Base-by-base conservation (phyloP, 2,113 vertebrate genomes). In the Pimephales promelas region DNA sequence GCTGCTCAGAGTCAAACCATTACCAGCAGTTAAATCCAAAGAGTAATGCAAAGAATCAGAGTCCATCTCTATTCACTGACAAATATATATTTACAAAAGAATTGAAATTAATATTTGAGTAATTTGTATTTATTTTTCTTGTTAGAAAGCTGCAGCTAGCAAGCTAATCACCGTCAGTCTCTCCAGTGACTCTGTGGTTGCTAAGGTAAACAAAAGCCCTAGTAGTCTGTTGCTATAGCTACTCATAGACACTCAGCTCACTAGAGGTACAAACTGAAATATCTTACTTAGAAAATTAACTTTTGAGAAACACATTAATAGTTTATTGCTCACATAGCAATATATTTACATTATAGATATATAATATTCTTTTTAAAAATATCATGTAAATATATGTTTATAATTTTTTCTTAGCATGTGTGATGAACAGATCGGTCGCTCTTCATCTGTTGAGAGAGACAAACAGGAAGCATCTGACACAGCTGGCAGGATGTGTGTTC, bases 1-100 rank as follows among this genome's bases (percentile, higher is more conserved):
- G 0, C 91, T 85, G 83, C 90, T 97, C 84, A 98, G 90, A 18
- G 92, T 94, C 59, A 81, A 68, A 10, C 97, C 97, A 14, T 91
- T 92, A 45, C 95, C 92, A 0, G 95, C 92, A n/a, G 91, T 93
- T 54, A 96, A 86, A 57, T 96, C 94, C 88, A 98, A 36, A 0
- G 93, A 94, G 47, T 91, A 93, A 47, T 87, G 86, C 31, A 98
- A 86, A 68, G 87, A 88, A 5, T 83, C 83, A 0, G 92, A 89
- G 43, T 98, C 96, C 97, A 98, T 98, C 5, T 71, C 34, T 0
- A 56, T 34, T 7, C 40, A 10, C 10, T n/a, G 56, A 28, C 18
- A 54, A 18, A 34, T 72, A 1, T 72, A 68, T 75, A 52, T 34
- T n/a, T 20, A 6, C 36, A 52, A 16, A 54, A 70, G 22, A 59